These are phyloP conservation scores for Elysia chlorotica DNA, from an alignment of 1,140 invertebrate genomes.

Conservation along the genomic window DNA sequence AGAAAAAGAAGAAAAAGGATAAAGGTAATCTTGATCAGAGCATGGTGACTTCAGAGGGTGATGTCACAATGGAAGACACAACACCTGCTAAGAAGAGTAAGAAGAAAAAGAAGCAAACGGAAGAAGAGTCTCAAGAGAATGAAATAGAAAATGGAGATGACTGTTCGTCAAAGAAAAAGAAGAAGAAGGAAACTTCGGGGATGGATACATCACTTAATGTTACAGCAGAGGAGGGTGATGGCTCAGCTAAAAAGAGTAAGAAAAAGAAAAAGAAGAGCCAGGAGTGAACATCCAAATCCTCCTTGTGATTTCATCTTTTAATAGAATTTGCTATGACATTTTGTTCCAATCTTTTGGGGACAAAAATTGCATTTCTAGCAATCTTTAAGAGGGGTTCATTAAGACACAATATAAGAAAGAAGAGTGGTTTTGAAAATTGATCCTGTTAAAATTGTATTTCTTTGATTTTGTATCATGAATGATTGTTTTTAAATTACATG, in stretches of 20 bases:
- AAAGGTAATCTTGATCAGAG: conserved; percentile 22
- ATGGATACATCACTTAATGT: conserved; percentile 38
- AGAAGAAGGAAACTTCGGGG: conserved; percentile 23
- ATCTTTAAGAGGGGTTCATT: no score
- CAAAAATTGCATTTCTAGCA: no score
- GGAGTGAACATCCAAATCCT: no score
- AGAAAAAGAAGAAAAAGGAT: conserved; percentile 41
- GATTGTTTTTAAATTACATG: no score
- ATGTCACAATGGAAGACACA: conserved; percentile 29
- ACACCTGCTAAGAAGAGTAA: conserved; percentile 42
- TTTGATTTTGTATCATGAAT: no score
- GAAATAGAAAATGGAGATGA: conserved; percentile 33
- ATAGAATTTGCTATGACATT: no score
- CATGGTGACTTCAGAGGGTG: conserved; percentile 29
- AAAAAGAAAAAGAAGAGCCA: conserved; percentile 19
- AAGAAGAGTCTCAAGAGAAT: conserved; percentile 25
- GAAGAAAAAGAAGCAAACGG: conserved; percentile 43
- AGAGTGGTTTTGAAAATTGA: not conserved
- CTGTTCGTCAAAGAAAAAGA: conserved; percentile 37
- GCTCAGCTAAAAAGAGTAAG: not conserved
- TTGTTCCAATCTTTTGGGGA: no score
- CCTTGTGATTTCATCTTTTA: no score
- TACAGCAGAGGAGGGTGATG: not conserved
- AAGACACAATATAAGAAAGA: no score
- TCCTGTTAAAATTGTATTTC: no score